Evolutionary conservation across 1,140 invertebrate genomes (phyloP).

Genomic region (Apis laboriosa): DNA sequence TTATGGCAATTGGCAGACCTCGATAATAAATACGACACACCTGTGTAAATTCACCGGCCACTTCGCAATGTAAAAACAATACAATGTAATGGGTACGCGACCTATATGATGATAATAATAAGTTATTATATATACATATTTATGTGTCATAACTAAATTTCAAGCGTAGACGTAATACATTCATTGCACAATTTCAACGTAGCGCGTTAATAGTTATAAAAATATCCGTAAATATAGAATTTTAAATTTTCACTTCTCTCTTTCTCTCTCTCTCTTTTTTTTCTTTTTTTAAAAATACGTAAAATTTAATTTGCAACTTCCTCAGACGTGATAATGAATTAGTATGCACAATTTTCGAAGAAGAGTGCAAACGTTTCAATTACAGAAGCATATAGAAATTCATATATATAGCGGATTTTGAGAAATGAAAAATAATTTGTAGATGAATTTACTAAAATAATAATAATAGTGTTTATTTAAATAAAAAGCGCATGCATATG

Average conservation of each 20-base stretch:
- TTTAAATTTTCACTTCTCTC: not conserved
- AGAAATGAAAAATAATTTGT: not conserved
- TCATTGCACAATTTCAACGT: not conserved
- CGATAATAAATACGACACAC: conserved; percentile 52
- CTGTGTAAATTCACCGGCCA: conserved; percentile 49
- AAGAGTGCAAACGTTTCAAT: too few species aligned
- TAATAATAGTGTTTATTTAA: not conserved
- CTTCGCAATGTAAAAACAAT: conserved; percentile 52
- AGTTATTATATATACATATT: not conserved
- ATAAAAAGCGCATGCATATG: too few species aligned
- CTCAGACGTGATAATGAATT: not conserved
- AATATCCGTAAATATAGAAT: not conserved
- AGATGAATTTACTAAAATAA: not conserved
- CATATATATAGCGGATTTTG: not conserved
- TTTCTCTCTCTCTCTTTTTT: too few species aligned
- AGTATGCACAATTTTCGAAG: too few species aligned
- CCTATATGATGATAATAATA: not conserved
- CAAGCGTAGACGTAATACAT: not conserved
- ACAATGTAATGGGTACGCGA: conserved; percentile 4
- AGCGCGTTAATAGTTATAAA: not conserved
- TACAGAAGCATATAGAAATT: not conserved
- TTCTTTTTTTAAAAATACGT: not conserved
- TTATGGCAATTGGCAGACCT: conserved; percentile 44
- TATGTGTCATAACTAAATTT: conserved; percentile 10
- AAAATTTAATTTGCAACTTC: not conserved